These are phyloP conservation scores for Bedellia somnulentella DNA, from an alignment of 2,888 invertebrate genomes.

Conservation along the genomic window DNA sequence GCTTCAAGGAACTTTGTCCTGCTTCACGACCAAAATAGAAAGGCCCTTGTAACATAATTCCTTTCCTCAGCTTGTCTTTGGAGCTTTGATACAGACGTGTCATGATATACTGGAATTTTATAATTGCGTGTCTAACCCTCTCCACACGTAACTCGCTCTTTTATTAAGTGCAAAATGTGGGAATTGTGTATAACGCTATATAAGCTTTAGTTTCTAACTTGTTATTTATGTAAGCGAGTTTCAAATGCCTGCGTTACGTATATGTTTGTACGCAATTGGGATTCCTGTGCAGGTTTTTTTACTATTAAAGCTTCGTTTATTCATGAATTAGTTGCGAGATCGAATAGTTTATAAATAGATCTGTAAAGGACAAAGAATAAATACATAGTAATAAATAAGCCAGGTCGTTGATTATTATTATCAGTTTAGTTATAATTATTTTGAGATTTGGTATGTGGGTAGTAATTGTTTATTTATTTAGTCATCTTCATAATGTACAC, in stretches of 20 bases:
- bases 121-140: constrained; percentile 55
- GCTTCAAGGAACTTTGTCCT: constrained; percentile 51
- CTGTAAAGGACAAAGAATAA: no score
- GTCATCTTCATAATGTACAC: no score
- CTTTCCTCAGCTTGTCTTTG: constrained; percentile 14
- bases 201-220: constrained; percentile 30
- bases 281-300: no score
- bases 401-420: no score
- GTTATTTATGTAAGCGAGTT: not conserved
- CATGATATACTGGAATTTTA: constrained; percentile 32
- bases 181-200: constrained; percentile 42
- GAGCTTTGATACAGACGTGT: constrained; percentile 14
- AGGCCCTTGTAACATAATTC: constrained; percentile 30
- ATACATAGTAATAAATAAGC: no score
- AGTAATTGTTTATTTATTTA: no score
- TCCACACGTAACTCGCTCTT: constrained; percentile 53
- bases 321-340: no score
- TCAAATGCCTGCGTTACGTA: not conserved
- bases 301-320: no score
- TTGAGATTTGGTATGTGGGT: no score
- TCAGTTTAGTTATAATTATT: no score
- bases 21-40: constrained; percentile 28
- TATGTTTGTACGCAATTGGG: no score
- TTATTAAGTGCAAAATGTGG: constrained; percentile 51
- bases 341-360: no score